A percentile compares a stretch with the other conserved stretches of the same genome.
Conservation (phyloP, 2,797 vertebrate genomes). For the Chelonia mydas region DNA sequence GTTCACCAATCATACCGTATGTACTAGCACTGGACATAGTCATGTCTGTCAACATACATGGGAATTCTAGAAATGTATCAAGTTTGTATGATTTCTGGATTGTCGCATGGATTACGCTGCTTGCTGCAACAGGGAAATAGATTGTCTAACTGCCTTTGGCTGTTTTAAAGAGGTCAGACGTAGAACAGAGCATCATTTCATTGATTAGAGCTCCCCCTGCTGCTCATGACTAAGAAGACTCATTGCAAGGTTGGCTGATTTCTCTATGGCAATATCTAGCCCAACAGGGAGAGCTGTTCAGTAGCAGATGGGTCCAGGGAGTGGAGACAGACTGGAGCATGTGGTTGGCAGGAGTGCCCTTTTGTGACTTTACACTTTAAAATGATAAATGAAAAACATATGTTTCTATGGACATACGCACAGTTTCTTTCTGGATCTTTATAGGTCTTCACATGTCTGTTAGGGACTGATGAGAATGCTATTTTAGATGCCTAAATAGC, state of each 20-base stretch:
- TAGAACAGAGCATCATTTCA: not conserved
- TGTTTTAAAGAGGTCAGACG: not conserved
- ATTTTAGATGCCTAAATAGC: not conserved
- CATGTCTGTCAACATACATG: not conserved
- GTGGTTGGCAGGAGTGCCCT: not conserved
- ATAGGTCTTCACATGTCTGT: not conserved
- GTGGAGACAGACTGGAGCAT: not conserved
- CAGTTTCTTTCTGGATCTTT: not conserved
- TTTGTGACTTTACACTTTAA: not conserved
- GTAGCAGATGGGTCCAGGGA: not conserved
- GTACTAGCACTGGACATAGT: not conserved
- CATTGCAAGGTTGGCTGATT: not conserved
- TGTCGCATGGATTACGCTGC: not conserved
- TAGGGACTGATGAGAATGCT: not conserved
- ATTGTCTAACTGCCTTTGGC: not conserved
- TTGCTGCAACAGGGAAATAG: not conserved
- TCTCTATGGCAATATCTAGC: not conserved
- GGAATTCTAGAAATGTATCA: not conserved
- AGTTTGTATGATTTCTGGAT: not conserved
- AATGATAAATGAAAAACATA: not conserved
- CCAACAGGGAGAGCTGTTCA: not conserved
- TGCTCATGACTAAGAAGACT: not conserved
- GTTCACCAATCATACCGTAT: not conserved
- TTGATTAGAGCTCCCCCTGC: constrained; percentile 18
- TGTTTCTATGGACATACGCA: not conserved